Conservation (phyloP, 1,140 invertebrate species). For the Macrotrachela quadricornifera region DNA sequence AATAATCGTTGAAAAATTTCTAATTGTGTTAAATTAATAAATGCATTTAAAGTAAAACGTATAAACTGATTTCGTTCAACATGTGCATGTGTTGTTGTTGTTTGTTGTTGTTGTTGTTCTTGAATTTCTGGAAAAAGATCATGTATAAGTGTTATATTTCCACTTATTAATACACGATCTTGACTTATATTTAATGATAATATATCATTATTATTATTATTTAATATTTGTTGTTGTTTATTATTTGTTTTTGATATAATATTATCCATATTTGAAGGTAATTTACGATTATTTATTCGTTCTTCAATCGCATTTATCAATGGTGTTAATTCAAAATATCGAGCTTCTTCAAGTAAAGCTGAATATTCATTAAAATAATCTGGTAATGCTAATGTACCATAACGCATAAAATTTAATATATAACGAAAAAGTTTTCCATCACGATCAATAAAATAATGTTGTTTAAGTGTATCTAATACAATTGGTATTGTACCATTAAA, state of each 20-base stretch:
- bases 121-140: slow-evolving; percentile 65
- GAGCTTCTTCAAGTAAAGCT: slow-evolving; percentile 68
- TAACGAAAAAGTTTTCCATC: slow-evolving; percentile 85
- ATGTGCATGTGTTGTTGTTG: slow-evolving; percentile 43
- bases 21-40: slow-evolving; percentile 70
- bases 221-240: neutral
- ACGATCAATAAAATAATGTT: slow-evolving; percentile 91
- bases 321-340: slow-evolving; percentile 63
- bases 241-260: neutral
- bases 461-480: slow-evolving; percentile 78
- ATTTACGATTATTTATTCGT: neutral
- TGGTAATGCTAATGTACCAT: slow-evolving; percentile 60
- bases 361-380: slow-evolving; percentile 66
- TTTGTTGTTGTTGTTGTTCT: slow-evolving; percentile 32
- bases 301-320: slow-evolving; percentile 41
- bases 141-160: slow-evolving; percentile 52
- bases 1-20: slow-evolving; percentile 64
- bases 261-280: neutral
- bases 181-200: slow-evolving; percentile 65
- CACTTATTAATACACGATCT: slow-evolving; percentile 60
- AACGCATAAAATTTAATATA: slow-evolving; percentile 81
- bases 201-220: slow-evolving; percentile 38
- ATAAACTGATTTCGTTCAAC: slow-evolving; percentile 63
- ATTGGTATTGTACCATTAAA: slow-evolving; percentile 92
- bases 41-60: slow-evolving; percentile 68